Evolutionary conservation across 2,888 invertebrate genomes (phyloP), one percentile per base, ranked within the genome.

Genomic region (Epicampocera succincta): DNA sequence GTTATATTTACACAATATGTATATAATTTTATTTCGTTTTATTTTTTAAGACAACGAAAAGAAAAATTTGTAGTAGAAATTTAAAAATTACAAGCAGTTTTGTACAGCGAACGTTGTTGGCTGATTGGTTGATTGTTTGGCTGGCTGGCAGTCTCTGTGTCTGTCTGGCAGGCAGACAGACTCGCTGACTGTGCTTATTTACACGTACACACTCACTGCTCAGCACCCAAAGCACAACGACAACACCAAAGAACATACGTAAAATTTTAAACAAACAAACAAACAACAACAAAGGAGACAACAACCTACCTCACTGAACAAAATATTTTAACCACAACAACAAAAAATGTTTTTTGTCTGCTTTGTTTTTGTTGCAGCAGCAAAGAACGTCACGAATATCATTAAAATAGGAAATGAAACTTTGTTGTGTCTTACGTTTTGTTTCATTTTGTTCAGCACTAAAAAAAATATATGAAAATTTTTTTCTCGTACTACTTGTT

Each of bases 271-370:
- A 42, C 21, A 17, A 33, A 33, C 17, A 63, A 33, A 17, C 13
- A 21, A 40, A 52, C 21, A 66, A 9, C 13, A 38, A 38, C 38
- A 29, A n/a, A 52, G 13, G 13, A 17, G 19, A 38, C 6, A 52
- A 54, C 61, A 81, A 82, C 82, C 82, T 82, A 82, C 82, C 82
- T 82, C 74, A 82, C 82, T 75, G 25, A 82, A 72, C 74, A 78
- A 82, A 78, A 78, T 82, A 78, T 82, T 82, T 82, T 71, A 82
- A 71, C 74, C 65, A 74, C 78, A 78, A 69, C 33, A 72, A 66
- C 58, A 76, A 21, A 25, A 21, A 15, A 6, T 19, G 42, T 52
- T 17, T 38, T 46, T 44, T 44, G 2, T 42, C 4, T 6, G 40
- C 25, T 9, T 21, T 46, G 11, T 44, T 75, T 25, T 38, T 54